Percentiles rank a stretch among this genome's conserved stretches.
Conservation (phyloP, 2,797 vertebrate species). For the Acridotheres tristis region DNA sequence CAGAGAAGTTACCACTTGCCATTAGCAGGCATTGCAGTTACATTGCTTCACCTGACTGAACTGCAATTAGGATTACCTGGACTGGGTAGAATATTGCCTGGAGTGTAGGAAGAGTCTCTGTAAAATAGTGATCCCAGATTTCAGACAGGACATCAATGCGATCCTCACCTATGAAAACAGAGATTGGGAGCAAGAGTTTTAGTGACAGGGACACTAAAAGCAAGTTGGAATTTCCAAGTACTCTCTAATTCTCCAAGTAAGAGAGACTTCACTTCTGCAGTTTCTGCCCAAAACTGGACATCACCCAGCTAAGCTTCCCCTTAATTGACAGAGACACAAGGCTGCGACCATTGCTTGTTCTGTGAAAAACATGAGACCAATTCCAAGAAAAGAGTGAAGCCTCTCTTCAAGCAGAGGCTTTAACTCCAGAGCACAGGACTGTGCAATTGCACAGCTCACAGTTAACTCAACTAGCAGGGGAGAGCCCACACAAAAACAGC, state of each 20-base stretch:
- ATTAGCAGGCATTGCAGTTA: not conserved
- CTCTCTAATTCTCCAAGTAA: not conserved
- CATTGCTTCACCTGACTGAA: not conserved
- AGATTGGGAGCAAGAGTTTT: not conserved
- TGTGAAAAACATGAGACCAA: not conserved
- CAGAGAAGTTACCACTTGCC: not conserved
- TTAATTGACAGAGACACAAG: not conserved
- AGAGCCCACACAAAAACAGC: not conserved
- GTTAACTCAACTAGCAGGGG: not conserved
- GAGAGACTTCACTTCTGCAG: not conserved
- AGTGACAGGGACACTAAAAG: not conserved
- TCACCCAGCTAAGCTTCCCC: not conserved
- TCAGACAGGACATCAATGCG: slow-evolving; percentile 84
- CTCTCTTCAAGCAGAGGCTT: not conserved
- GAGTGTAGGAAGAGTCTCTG: slow-evolving; percentile 91
- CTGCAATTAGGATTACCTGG: slow-evolving; percentile 81
- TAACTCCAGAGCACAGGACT: not conserved
- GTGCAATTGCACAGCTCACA: not conserved
- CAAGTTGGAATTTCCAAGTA: not conserved
- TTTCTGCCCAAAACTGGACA: not conserved
- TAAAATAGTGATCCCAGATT: slow-evolving; percentile 92
- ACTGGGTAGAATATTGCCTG: slow-evolving; percentile 98
- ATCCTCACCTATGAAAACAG: slow-evolving; percentile 78
- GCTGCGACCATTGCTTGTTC: not conserved
- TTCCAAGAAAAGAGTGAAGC: not conserved